Conservation (phyloP, 2,113 vertebrate species). For the Aix galericulata region DNA sequence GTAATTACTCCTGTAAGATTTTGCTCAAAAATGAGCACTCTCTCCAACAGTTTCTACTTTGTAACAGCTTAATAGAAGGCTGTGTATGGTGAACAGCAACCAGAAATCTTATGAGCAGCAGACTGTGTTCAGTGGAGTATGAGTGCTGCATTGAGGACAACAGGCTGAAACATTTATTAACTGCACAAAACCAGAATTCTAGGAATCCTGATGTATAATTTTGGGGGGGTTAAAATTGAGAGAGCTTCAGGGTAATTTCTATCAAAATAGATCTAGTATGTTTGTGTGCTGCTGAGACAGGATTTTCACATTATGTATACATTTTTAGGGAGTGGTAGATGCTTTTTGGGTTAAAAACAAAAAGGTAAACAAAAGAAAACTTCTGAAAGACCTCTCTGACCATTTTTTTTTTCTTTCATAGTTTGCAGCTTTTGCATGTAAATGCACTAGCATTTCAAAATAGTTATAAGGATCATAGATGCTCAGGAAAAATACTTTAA, state of each 20-base stretch:
- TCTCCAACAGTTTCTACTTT: neutral
- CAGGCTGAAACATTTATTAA: fast-evolving
- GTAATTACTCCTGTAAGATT: neutral
- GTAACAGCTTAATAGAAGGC: neutral
- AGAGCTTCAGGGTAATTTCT: neutral
- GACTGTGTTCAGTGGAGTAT: fast-evolving
- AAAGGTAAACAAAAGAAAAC: conserved; percentile 2
- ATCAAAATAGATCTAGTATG: neutral
- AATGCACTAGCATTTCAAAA: neutral
- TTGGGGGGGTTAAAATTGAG: neutral
- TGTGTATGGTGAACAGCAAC: neutral
- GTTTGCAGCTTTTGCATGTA: neutral
- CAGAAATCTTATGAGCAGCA: neutral
- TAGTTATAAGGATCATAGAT: neutral
- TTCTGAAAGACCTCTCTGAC: neutral
- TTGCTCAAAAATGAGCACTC: neutral
- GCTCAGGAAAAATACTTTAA: neutral
- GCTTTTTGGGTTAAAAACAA: conserved; percentile 12
- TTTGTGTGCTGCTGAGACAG: neutral
- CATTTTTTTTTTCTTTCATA: neutral
- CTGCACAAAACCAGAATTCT: neutral
- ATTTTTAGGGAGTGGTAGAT: neutral
- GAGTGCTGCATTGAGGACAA: fast-evolving
- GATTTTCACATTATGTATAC: neutral
- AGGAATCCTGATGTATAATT: neutral